These are phyloP conservation scores for Otus sunia DNA, from an alignment of 2,113 vertebrate genomes.

Conservation along the genomic window DNA sequence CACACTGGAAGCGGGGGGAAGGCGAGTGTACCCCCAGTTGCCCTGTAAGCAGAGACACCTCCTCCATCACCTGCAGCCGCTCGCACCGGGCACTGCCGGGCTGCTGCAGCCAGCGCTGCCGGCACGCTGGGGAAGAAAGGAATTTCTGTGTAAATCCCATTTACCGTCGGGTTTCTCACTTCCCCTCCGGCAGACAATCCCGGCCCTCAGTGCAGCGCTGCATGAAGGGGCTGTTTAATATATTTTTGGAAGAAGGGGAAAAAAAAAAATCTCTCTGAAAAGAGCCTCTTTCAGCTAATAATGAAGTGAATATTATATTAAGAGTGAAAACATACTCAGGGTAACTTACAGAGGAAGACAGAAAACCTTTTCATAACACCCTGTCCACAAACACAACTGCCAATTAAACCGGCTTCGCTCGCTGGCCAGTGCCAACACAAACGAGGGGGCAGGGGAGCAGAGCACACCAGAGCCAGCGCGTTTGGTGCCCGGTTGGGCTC, in stretches of 20 bases:
- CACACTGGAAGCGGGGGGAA: fast-evolving
- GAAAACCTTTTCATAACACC: conserved; percentile 76
- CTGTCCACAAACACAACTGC: conserved; percentile 67
- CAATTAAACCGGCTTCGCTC: conserved; percentile 41
- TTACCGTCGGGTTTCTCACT: conserved; percentile 48
- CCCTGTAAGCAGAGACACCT: background rate
- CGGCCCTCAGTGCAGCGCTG: background rate
- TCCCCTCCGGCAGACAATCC: conserved; percentile 60
- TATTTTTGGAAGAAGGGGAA: conserved; percentile 63
- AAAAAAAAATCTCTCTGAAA: conserved; percentile 18
- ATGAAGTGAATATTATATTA: conserved; percentile 76
- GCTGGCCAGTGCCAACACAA: conserved; percentile 71
- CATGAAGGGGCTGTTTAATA: conserved; percentile 28
- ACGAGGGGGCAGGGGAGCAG: conserved; percentile 25
- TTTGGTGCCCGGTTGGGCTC: background rate
- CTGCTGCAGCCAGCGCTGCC: background rate
- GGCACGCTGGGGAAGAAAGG: conserved; percentile 39
- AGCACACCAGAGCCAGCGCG: fast-evolving
- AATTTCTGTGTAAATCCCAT: conserved; percentile 62
- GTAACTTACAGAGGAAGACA: conserved; percentile 67
- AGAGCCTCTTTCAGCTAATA: conserved; percentile 73
- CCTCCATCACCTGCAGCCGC: background rate
- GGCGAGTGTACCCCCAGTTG: fast-evolving
- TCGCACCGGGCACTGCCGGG: background rate
- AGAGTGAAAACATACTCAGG: conserved; percentile 68